Base-by-base conservation (phyloP, 2,797 vertebrate species). In the Tokudaia tokunoshimensis region DNA sequence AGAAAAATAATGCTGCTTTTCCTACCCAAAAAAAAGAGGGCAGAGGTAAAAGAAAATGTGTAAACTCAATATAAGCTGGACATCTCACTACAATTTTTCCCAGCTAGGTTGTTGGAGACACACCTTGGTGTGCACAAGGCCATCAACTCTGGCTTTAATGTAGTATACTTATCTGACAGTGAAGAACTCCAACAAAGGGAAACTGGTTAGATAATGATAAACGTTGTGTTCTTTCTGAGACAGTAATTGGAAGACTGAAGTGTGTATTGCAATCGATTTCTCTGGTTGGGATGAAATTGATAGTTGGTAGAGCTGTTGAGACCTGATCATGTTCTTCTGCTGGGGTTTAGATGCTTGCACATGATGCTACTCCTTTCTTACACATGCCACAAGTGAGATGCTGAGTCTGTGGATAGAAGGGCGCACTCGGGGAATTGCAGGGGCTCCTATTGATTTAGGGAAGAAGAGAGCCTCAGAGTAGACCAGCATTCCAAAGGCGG, bases 51-150 rank as follows among this genome's bases (percentile, higher is more conserved):
- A 80, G 14, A 87, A 94, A 88, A 88, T 11, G 57, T 17, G 26
- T 67, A 15, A 14, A 89, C 96, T 94, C 44, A 92, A 84, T 89
- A 12, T 70, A 96, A 94, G 52, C 78, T 22, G 34, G 85, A 57
- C 26, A 84, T 26, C 4, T 84, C 9, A 37, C 59, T 17, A 17
- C 17, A 12, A 34, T 63, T 82, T 81, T 63, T 63, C 59, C 26
- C 47, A 9, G 4, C 15, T 63, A 8, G 24, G 37, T 83, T 31
- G 26, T 29, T 26, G 14, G 57, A 31, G 57, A 31, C 24, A 61
- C 4, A 44, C 14, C 14, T 63, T 59, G 22, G 10, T 41, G 22
- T 26, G 26, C 26, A 44, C 37, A 47, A 20, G 26, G 17, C 3
- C 26, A 44, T 44, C 4, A 31, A 12, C 37, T 61, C 24, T 63